phyloP scores from a whole-genome alignment of 2,888 invertebrate species.

The Microctonus aethiopoides region DNA sequence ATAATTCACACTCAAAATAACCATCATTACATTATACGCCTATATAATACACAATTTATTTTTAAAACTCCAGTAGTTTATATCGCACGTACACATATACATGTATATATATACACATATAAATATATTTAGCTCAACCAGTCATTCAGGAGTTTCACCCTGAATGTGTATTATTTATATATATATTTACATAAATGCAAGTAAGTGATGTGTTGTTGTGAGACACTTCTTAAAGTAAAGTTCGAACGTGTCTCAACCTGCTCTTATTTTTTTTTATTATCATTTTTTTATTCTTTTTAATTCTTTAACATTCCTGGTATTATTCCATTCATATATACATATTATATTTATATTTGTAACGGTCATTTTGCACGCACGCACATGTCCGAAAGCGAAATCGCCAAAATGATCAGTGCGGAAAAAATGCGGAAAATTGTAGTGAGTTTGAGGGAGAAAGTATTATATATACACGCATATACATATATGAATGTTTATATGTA shows the following conservation, averaged over 20 bases:
- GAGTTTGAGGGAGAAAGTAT: background rate
- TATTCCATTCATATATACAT: background rate
- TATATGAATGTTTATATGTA: background rate
- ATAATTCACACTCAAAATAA: no score
- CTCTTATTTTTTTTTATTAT: background rate
- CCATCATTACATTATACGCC: no score
- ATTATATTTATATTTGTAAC: background rate
- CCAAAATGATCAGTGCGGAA: conserved; percentile 27
- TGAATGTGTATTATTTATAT: background rate
- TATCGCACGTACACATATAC: no score
- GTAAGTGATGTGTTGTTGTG: background rate
- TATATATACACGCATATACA: background rate
- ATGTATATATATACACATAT: no score
- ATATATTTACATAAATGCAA: background rate
- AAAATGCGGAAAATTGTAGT: conserved; percentile 35
- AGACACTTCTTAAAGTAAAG: background rate
- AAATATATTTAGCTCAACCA: no score
- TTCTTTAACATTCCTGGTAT: background rate
- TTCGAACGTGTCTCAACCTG: background rate
- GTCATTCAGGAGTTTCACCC: background rate
- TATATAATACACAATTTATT: no score
- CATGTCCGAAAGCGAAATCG: conserved; percentile 35
- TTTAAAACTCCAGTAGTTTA: no score
- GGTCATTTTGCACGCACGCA: background rate
- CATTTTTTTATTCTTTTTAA: background rate